Base-by-base conservation (phyloP, 2,797 vertebrate genomes). In the Alectoris magna region DNA sequence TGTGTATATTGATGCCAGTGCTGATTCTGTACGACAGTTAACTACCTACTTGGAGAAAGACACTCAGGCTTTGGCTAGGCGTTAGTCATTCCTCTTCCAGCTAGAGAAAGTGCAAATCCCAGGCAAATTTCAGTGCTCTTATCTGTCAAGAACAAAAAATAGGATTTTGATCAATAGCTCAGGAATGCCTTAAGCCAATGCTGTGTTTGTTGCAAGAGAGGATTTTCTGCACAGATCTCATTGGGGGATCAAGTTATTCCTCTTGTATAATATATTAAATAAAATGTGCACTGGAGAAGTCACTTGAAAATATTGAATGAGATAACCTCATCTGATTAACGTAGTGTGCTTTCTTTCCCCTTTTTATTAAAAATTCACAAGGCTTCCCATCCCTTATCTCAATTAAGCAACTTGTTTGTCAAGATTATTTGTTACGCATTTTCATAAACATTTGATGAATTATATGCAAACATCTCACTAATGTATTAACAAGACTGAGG, bases 361-460 rank as follows among this genome's bases (percentile, higher is more conserved):
- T 95, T 96, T 95, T 94, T 91, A 96, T 97, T 93, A 97, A 97
- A 97, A 96, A 96, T 97, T 97, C 96, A 97, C 92, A 94, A 97
- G 95, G 91, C 92, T 96, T 95, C 91, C 95, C 93, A 79, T 75
- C 94, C 93, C 88, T 94, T 88, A 59, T 90, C 93, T 97, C 94
- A 97, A 93, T 93, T 91, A 96, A 91, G 86, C 88, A 86, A 87
- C 93, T 93, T 93, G 91, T 95, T 92, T 91, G 91, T 95, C 93
- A 88, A 93, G 89, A 93, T 96, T 97, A 93, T 96, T 96, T 94
- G 96, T 96, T 96, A 74, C 56, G 34, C 74, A 2, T 95, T 96
- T 97, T 96, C 96, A 96, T 96, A 96, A 97, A 96, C 97, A 96
- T 96, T 96, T 97, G 96, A 96, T 97, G 97, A 96, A 96, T 96